Evolutionary conservation across 1,140 invertebrate genomes (phyloP).

Genomic region (Drosophila lacertosa): DNA sequence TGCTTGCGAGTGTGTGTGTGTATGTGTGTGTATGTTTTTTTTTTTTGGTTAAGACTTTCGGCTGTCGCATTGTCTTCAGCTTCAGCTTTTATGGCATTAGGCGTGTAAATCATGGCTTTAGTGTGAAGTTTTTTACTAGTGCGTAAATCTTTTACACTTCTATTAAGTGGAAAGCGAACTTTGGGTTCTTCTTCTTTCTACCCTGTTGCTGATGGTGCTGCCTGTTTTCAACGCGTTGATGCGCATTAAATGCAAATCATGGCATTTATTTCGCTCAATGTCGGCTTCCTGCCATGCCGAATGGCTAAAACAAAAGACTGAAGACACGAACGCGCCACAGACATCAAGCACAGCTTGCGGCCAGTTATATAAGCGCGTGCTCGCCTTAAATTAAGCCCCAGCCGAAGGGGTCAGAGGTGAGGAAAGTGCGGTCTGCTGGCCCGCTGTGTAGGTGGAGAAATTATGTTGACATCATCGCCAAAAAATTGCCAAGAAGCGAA

Average conservation of each 20-base stretch:
- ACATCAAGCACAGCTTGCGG: slow-evolving; percentile 42
- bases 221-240: slow-evolving; percentile 40
- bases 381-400: slow-evolving; percentile 67
- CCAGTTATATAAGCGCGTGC: slow-evolving; percentile 64
- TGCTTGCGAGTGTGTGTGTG: slow-evolving; percentile 7
- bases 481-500: slow-evolving; percentile 73
- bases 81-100: slow-evolving; percentile 19
- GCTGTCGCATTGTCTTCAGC: slow-evolving; percentile 27
- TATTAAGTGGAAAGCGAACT: slow-evolving; percentile 27
- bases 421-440: slow-evolving; percentile 24
- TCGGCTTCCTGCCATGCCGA: slow-evolving; percentile 50
- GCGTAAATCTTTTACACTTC: slow-evolving; percentile 48
- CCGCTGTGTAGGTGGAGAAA: slow-evolving; percentile 81
- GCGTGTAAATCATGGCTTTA: slow-evolving; percentile 41
- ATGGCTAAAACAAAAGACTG: slow-evolving; percentile 67
- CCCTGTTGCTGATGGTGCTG: background rate
- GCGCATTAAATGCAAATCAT: slow-evolving; percentile 61
- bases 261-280: slow-evolving; percentile 39
- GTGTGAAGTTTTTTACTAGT: slow-evolving; percentile 15
- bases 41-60: slow-evolving; percentile 18
- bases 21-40: slow-evolving; percentile 30
- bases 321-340: slow-evolving; percentile 59
- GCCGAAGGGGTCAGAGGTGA: slow-evolving; percentile 49
- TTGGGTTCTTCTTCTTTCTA: background rate
- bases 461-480: slow-evolving; percentile 82